A percentile compares a stretch with the other conserved stretches of the same genome.
phyloP scores from a whole-genome alignment of 2,888 invertebrate genomes.

The Epiperipatus broadwayi region DNA sequence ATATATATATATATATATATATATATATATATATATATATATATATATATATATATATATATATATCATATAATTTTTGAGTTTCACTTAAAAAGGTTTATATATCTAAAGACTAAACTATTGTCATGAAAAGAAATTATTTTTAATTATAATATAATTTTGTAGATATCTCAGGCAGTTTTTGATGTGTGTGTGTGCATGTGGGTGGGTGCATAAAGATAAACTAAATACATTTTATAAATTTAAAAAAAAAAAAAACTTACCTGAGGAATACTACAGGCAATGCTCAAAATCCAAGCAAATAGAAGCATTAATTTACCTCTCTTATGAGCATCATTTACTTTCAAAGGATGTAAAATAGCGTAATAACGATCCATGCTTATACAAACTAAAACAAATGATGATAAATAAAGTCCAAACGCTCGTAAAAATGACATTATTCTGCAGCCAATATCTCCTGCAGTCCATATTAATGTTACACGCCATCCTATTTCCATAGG shows the following conservation, averaged over 20 bases:
- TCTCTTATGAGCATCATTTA: conserved; percentile 43
- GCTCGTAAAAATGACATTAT: conserved; percentile 47
- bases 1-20: too few species aligned
- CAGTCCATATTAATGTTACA: conserved; percentile 52
- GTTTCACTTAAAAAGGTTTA: too few species aligned
- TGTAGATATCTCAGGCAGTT: too few species aligned
- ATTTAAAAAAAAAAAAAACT: conserved; percentile 13
- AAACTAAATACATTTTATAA: too few species aligned
- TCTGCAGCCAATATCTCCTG: conserved; percentile 52
- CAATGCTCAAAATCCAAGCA: conserved; percentile 45
- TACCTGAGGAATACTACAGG: conserved; percentile 52
- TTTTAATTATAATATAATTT: too few species aligned
- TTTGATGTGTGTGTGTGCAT: too few species aligned
- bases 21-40: too few species aligned
- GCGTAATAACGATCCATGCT: conserved; percentile 58
- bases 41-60: too few species aligned
- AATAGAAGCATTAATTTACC: conserved; percentile 47
- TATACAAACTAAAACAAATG: conserved; percentile 51
- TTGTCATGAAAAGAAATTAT: too few species aligned
- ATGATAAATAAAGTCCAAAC: conserved; percentile 57
- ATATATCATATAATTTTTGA: too few species aligned
- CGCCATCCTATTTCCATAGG: conserved; percentile 68
- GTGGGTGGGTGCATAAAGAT: too few species aligned
- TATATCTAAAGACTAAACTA: too few species aligned
- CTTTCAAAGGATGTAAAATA: conserved; percentile 47